Percentiles rank a stretch among this genome's conserved stretches.
These are phyloP conservation scores for Elgaria multicarinata DNA, from an alignment of 2,113 vertebrate genomes.

Conservation along the genomic window DNA sequence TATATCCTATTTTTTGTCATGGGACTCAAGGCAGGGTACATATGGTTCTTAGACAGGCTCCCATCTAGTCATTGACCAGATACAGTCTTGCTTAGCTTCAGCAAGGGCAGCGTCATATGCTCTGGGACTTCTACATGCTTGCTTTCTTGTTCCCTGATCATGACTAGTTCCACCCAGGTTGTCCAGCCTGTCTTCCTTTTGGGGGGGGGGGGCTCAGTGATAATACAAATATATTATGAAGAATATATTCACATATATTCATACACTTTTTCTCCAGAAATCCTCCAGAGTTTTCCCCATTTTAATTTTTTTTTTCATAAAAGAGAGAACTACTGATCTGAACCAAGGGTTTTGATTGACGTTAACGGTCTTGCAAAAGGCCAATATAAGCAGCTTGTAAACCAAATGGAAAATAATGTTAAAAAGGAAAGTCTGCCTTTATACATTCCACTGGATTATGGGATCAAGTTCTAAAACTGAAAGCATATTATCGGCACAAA, in stretches of 20 bases:
- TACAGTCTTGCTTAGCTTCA: too few species aligned
- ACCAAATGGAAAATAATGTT: slow-evolving; percentile 19
- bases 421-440: background rate
- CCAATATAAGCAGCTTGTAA: background rate
- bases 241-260: slow-evolving; percentile 5
- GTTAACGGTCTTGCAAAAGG: slow-evolving; percentile 15
- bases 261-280: background rate
- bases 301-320: slow-evolving; percentile 17
- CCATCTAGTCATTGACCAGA: background rate
- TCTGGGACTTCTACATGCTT: background rate
- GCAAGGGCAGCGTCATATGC: background rate
- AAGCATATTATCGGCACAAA: slow-evolving; percentile 24
- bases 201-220: background rate
- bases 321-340: slow-evolving; percentile 27
- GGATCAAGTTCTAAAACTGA: slow-evolving; percentile 24
- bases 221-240: background rate
- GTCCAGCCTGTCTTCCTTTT: slow-evolving; percentile 27
- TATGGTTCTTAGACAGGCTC: background rate
- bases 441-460: background rate
- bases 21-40: background rate
- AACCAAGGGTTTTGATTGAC: slow-evolving; percentile 5
- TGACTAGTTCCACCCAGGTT: background rate
- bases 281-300: background rate
- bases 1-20: background rate
- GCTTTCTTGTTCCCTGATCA: background rate